Evolutionary conservation across 1,140 invertebrate genomes (phyloP), one percentile per base, ranked within the genome.

Genomic region (Drusus annulatus): DNA sequence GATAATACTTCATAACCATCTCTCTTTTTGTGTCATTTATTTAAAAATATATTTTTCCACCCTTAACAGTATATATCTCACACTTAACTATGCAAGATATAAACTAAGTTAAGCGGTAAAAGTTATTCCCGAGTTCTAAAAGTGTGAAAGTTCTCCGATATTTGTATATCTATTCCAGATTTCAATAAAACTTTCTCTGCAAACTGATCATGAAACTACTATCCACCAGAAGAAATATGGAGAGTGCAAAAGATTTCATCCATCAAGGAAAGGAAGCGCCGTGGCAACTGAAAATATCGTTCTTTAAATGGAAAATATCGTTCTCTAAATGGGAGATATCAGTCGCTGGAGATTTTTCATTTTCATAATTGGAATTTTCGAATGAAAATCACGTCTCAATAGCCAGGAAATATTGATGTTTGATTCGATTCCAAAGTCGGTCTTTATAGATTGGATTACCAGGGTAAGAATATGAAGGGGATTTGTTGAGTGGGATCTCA

Each of bases 81-180:
- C 8, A 56, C 54, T 56, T 56, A 17, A 17, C 8, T 6, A n/a
- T 13, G 54, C 54, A 17, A 56, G 16, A 17, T 8, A 17, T n/a
- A 5, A 17, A 17, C 7, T 21, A 56, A 56, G 23, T 23, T 21
- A 17, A 63, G 17, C 17, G 19, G 17, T 63, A 21, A 23, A 16
- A 23, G 17, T 63, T 63, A 21, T 63, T 10, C 60, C 21, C 36
- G 36, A 21, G 54, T 56, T 56, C 54, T 17, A 56, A 56, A 56
- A 56, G n/a, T 56, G n/a, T 56, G 54, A 56, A 68, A 69, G 65
- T 69, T 69, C 19, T 63, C 60, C 60, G 19, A n/a, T 69, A 19
- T 69, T 36, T 69, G 65, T 69, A 23, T 69, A 69, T 50, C 65
- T 50, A 51, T 69, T 69, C 45, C 28, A 69, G 65, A 69, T 69